phyloP scores from a whole-genome alignment of 2,797 vertebrate genomes.

The Passerculus sandwichensis region DNA sequence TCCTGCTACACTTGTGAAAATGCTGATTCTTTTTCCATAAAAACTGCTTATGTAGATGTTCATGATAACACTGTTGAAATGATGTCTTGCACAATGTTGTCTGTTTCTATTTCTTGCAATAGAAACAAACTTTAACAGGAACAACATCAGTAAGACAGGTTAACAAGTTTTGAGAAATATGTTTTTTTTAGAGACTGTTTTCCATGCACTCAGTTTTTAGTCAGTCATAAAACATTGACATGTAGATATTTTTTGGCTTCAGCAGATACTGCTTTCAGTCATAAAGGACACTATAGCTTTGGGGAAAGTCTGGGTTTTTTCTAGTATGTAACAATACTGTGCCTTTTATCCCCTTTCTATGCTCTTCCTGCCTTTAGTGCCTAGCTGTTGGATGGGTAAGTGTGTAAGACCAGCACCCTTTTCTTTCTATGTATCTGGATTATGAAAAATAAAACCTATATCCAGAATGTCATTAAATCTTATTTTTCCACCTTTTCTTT shows the following conservation, averaged over 20 bases:
- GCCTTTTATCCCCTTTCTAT: background rate
- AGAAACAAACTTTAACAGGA: background rate
- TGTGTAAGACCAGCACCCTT: background rate
- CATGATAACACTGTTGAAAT: background rate
- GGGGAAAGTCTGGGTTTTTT: background rate
- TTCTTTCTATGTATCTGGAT: background rate
- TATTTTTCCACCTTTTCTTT: background rate
- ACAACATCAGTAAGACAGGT: background rate
- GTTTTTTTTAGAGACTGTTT: background rate
- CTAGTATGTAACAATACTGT: background rate
- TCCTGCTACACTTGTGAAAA: background rate
- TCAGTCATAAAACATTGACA: background rate
- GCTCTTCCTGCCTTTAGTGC: background rate
- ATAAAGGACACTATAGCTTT: background rate
- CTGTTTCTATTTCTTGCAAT: background rate
- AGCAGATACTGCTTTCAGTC: background rate
- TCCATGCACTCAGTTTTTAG: background rate
- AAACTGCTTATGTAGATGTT: background rate
- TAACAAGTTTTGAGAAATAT: background rate
- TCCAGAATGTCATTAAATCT: background rate
- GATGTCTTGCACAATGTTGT: background rate
- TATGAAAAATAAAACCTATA: background rate
- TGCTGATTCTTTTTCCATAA: background rate
- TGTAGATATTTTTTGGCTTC: background rate
- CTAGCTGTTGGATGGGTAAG: background rate